These are phyloP conservation scores for Calliopum simillimum DNA, from an alignment of 2,888 invertebrate genomes.

Conservation along the genomic window DNA sequence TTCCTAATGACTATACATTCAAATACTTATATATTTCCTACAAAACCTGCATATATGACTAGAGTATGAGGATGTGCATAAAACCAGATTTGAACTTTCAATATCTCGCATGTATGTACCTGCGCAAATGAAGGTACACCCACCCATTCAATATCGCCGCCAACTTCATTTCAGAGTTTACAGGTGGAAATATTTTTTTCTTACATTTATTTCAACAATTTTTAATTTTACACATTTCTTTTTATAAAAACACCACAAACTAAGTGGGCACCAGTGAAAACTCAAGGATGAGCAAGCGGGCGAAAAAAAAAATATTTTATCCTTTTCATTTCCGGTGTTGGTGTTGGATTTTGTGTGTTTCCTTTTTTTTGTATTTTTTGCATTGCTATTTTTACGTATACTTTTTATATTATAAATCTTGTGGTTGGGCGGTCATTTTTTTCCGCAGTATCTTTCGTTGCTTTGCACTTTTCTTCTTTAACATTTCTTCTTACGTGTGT, in stretches of 20 bases:
- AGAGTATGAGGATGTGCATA: not conserved
- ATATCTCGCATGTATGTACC: too few relatives aligned
- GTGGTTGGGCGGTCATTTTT: not conserved
- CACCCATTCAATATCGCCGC: too few relatives aligned
- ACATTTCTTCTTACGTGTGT: not conserved
- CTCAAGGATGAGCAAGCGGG: not conserved
- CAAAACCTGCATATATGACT: not conserved
- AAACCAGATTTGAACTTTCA: not conserved
- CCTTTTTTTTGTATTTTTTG: not conserved
- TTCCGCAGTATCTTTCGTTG: not conserved
- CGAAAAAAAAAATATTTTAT: not conserved
- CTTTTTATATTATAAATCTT: constrained; percentile 24
- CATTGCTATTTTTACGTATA: not conserved
- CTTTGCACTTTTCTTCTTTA: too few relatives aligned
- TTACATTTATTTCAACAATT: constrained; percentile 2
- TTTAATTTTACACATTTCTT: constrained; percentile 20
- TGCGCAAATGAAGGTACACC: too few relatives aligned
- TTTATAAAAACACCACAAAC: constrained; percentile 20
- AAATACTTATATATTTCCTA: too few relatives aligned
- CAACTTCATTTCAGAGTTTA: not conserved
- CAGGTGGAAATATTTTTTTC: constrained; percentile 1
- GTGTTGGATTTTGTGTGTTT: constrained; percentile 12
- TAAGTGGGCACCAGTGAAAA: not conserved
- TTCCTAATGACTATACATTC: too few relatives aligned
- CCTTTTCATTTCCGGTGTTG: constrained; percentile 3